These are phyloP conservation scores for Archips crataeganus DNA, from an alignment of 2,888 invertebrate genomes.

Conservation along the genomic window DNA sequence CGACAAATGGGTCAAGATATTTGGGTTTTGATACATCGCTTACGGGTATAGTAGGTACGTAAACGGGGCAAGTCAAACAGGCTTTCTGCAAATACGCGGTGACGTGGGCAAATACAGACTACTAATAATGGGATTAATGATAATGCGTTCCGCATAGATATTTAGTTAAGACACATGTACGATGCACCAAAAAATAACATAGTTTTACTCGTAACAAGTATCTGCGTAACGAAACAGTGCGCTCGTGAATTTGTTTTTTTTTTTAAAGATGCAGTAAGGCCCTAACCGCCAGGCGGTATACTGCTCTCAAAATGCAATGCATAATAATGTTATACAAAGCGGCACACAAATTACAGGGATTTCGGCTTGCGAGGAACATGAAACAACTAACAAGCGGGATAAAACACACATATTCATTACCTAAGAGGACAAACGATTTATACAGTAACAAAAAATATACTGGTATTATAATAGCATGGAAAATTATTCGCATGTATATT, in stretches of 20 bases:
- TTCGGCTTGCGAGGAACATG: slow-evolving; percentile 27
- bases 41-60: slow-evolving; percentile 52
- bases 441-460: too few relatives aligned
- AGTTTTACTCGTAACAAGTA: neutral
- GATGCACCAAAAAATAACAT: neutral
- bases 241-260: slow-evolving; percentile 20
- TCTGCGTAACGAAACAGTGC: neutral
- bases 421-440: neutral
- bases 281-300: slow-evolving; percentile 33
- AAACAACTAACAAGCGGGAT: slow-evolving; percentile 3
- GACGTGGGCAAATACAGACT: slow-evolving; percentile 62
- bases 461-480: too few relatives aligned
- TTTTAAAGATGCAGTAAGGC: slow-evolving; percentile 26
- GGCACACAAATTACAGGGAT: slow-evolving; percentile 29
- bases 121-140: slow-evolving; percentile 72
- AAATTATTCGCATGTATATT: neutral
- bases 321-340: slow-evolving; percentile 40
- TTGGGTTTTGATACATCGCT: slow-evolving; percentile 56
- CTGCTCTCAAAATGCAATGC: slow-evolving; percentile 41
- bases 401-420: slow-evolving; percentile 15
- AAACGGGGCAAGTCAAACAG: slow-evolving; percentile 63
- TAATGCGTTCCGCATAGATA: slow-evolving; percentile 53
- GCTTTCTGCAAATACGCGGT: slow-evolving; percentile 62
- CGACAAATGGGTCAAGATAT: slow-evolving; percentile 50
- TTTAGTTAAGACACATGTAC: neutral